Evolutionary conservation across 2,797 vertebrate genomes (phyloP).

Genomic region (Vireo griseus): DNA sequence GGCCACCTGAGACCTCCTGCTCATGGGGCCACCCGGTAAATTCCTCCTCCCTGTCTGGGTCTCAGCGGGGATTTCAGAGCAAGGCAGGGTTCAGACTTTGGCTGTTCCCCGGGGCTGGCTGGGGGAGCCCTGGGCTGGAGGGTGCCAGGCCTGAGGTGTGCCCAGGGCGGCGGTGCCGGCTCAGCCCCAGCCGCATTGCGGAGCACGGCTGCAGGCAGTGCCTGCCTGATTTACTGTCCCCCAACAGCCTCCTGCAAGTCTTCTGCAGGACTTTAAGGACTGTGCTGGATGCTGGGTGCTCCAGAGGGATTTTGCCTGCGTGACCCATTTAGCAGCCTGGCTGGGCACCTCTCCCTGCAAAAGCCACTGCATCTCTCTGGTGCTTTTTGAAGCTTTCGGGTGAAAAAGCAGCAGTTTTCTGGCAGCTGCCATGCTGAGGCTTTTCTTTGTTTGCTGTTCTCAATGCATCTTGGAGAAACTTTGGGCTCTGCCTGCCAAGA

Average conservation of each 20-base stretch:
- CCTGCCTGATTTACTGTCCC: constrained; percentile 10
- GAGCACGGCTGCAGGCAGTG: not conserved
- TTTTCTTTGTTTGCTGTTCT: not conserved
- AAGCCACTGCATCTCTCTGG: not conserved
- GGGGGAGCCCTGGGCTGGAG: not conserved
- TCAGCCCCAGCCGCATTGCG: not conserved
- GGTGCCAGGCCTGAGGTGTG: not conserved
- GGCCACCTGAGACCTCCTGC: not conserved
- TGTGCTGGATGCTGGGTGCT: not conserved
- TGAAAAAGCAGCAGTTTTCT: not conserved
- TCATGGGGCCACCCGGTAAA: not conserved
- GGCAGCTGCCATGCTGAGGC: not conserved
- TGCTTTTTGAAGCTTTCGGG: not conserved
- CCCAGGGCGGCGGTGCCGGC: fast-evolving
- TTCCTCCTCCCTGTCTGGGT: not conserved
- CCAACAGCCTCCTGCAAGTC: not conserved
- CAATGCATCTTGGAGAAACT: not conserved
- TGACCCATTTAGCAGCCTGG: constrained; percentile 32
- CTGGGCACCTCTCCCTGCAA: not conserved
- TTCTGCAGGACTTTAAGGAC: not conserved
- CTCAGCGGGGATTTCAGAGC: not conserved
- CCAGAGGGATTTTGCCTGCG: not conserved
- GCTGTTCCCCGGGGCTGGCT: not conserved
- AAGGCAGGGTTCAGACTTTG: not conserved
- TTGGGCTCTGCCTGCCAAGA: not conserved